These are phyloP conservation scores for Holotrichia oblita DNA, from an alignment of 1,140 invertebrate species.

Conservation along the genomic window DNA sequence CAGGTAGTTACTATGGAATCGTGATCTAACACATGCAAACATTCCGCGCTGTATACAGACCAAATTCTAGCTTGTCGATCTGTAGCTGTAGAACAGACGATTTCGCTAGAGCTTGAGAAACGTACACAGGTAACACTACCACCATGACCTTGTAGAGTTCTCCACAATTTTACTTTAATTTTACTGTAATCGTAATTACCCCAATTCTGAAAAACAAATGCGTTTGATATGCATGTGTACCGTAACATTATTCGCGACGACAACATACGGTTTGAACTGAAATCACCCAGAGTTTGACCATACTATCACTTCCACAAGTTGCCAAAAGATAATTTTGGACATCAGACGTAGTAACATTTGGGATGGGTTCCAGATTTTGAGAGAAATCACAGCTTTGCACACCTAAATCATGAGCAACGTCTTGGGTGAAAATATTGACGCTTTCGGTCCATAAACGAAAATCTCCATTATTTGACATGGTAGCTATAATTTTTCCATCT, in stretches of 20 bases:
- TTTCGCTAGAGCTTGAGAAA: conserved; percentile 62
- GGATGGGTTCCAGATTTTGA: conserved; percentile 61
- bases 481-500: conserved; percentile 71
- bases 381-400: conserved; percentile 74
- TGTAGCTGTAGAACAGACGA: conserved; percentile 61
- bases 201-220: background rate
- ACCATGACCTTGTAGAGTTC: conserved; percentile 64
- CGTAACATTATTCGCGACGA: background rate
- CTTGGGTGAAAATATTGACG: conserved; percentile 55
- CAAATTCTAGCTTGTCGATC: conserved; percentile 60
- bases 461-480: conserved; percentile 72
- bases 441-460: conserved; percentile 68
- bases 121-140: conserved; percentile 69
- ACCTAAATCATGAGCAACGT: conserved; percentile 77
- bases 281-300: conserved; percentile 77
- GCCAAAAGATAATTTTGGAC: conserved; percentile 68
- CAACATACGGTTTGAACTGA: conserved; percentile 57
- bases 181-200: conserved; percentile 44
- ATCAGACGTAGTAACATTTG: conserved; percentile 51
- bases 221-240: background rate
- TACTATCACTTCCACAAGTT: conserved; percentile 76
- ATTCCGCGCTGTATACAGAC: conserved; percentile 65
- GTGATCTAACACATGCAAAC: conserved; percentile 69
- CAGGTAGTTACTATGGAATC: conserved; percentile 67
- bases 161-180: conserved; percentile 56